These are phyloP conservation scores for Lumbricus terrestris DNA, from an alignment of 2,888 invertebrate genomes.

Conservation along the genomic window DNA sequence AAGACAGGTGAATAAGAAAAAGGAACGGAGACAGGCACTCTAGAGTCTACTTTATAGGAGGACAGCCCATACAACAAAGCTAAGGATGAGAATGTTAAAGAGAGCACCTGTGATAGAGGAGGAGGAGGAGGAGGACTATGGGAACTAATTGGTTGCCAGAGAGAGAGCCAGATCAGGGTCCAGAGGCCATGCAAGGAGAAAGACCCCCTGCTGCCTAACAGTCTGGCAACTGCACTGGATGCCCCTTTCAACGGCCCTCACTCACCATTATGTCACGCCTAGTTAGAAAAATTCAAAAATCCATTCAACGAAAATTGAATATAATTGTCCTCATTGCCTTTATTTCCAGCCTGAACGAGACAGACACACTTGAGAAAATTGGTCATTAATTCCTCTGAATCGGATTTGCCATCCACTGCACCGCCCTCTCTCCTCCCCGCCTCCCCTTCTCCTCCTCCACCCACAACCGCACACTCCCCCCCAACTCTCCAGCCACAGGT, in stretches of 20 bases:
- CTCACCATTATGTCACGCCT: not conserved
- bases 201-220: not conserved
- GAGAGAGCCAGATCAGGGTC: not conserved
- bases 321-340: slow-evolving; percentile 12
- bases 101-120: not conserved
- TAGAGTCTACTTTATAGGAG: too few relatives aligned
- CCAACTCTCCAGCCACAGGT: not conserved
- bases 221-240: not conserved
- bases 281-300: not conserved
- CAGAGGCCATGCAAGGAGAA: not conserved
- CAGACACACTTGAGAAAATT: slow-evolving; percentile 3
- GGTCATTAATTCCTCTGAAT: not conserved
- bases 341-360: not conserved
- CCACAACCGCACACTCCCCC: not conserved
- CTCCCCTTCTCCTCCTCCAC: not conserved
- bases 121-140: not conserved
- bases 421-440: not conserved
- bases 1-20: not conserved
- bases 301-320: not conserved
- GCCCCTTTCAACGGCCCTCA: not conserved
- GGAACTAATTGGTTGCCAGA: not conserved
- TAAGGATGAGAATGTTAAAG: not conserved
- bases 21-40: not conserved
- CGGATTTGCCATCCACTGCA: not conserved
- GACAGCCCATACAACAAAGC: not conserved